phyloP scores from a whole-genome alignment of 2,888 invertebrate species.

The Oligia fasciuncula region DNA sequence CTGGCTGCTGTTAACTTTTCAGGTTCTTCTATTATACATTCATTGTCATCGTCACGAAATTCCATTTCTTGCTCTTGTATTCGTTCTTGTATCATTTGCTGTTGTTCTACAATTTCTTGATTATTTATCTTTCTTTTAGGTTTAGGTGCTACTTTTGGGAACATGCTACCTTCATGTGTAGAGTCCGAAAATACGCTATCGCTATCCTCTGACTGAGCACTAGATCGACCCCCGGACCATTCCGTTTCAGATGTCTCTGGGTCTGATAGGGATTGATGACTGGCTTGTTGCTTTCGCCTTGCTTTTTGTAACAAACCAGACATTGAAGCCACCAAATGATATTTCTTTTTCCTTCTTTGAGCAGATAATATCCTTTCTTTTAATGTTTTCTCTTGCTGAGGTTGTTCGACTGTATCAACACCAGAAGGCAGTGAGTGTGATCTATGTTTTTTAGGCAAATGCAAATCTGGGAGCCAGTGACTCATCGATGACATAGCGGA shows the following conservation, averaged over 20 bases:
- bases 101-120: constrained; percentile 88
- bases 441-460: constrained; percentile 93
- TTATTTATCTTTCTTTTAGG: constrained; percentile 86
- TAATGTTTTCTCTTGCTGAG: constrained; percentile 86
- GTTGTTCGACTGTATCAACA: constrained; percentile 89
- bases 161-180: constrained; percentile 91
- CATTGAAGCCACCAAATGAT: constrained; percentile 95
- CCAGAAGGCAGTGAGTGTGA: constrained; percentile 95
- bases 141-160: constrained; percentile 90
- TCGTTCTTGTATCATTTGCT: constrained; percentile 85
- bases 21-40: constrained; percentile 82
- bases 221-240: constrained; percentile 91
- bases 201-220: constrained; percentile 94
- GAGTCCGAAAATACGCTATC: constrained; percentile 93
- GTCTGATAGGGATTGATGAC: constrained; percentile 93
- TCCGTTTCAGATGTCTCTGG: constrained; percentile 94
- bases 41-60: constrained; percentile 78
- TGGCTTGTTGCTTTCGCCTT: constrained; percentile 91
- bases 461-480: constrained; percentile 95
- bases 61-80: constrained; percentile 86
- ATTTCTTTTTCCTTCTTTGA: constrained; percentile 93
- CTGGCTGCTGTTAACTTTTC: constrained; percentile 74
- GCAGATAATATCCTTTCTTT: constrained; percentile 87
- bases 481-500: constrained; percentile 95
- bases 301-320: constrained; percentile 96